Conservation (phyloP, 2,113 vertebrate genomes). For the Gallinago paraguaiae region DNA sequence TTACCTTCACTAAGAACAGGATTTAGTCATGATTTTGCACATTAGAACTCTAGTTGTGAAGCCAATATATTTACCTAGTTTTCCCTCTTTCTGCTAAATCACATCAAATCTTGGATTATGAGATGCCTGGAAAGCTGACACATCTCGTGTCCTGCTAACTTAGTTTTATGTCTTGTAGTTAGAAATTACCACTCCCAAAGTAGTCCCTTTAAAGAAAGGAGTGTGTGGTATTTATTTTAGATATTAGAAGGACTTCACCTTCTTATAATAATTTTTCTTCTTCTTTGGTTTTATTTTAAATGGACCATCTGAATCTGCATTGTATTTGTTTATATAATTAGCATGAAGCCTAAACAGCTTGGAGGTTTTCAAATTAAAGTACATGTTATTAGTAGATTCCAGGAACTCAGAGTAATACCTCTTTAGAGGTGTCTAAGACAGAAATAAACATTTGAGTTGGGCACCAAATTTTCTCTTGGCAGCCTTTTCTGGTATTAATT, state of each 20-base stretch:
- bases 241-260: neutral
- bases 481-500: neutral
- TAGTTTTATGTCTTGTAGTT: neutral
- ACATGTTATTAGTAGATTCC: neutral
- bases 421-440: neutral
- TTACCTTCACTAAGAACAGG: neutral
- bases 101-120: neutral
- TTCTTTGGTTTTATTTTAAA: neutral
- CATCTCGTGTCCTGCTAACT: neutral
- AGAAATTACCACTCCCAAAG: neutral
- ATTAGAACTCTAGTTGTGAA: neutral
- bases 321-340: neutral
- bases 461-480: neutral
- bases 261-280: neutral
- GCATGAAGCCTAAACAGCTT: neutral
- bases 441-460: neutral
- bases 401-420: neutral
- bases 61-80: neutral
- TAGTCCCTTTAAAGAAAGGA: neutral
- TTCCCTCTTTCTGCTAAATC: neutral
- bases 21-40: neutral
- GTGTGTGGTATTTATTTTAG: neutral
- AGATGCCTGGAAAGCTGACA: neutral
- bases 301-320: neutral
- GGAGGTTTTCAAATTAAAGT: neutral